A percentile compares a stretch with the other conserved stretches of the same genome.
Conservation (phyloP, 92 coral and sea anemone genomes). For the Siderastrea siderea region DNA sequence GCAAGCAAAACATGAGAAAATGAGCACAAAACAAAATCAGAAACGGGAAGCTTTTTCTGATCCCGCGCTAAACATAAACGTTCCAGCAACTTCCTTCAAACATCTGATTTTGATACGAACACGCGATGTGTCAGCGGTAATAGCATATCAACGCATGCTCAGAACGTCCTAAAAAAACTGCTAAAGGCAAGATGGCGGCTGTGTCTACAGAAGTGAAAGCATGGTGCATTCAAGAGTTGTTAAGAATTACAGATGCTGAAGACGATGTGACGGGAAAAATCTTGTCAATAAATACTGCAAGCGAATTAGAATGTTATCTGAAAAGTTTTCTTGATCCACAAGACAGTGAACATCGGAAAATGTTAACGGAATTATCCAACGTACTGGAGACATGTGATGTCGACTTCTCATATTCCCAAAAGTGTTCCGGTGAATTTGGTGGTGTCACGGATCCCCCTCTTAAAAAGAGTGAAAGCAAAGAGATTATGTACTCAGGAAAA, state of each 20-base stretch:
- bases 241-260: conserved; percentile 84
- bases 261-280: conserved; percentile 84
- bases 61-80: not conserved
- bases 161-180: not conserved
- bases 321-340: conserved; percentile 78
- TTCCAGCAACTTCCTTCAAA: conserved; percentile 34
- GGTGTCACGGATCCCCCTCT: conserved; percentile 21
- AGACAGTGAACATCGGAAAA: conserved; percentile 65
- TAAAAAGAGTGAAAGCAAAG: not conserved
- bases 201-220: conserved; percentile 57
- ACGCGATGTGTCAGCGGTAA: conserved; percentile 27
- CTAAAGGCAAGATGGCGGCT: conserved; percentile 82
- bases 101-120: conserved; percentile 12
- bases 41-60: conserved; percentile 7
- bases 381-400: conserved; percentile 3
- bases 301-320: conserved; percentile 78
- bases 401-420: conserved; percentile 27
- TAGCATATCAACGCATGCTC: conserved; percentile 22
- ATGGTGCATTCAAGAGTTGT: conserved; percentile 89
- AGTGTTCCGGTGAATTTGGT: conserved; percentile 12
- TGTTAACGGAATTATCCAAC: conserved; percentile 59
- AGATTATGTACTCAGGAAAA: conserved; percentile 30
- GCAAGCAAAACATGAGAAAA: conserved; percentile 33
- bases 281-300: conserved; percentile 73
- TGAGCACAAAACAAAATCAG: conserved; percentile 11